Evolutionary conservation across 2,888 invertebrate genomes (phyloP).

Genomic region (Steinernema hermaphroditum): DNA sequence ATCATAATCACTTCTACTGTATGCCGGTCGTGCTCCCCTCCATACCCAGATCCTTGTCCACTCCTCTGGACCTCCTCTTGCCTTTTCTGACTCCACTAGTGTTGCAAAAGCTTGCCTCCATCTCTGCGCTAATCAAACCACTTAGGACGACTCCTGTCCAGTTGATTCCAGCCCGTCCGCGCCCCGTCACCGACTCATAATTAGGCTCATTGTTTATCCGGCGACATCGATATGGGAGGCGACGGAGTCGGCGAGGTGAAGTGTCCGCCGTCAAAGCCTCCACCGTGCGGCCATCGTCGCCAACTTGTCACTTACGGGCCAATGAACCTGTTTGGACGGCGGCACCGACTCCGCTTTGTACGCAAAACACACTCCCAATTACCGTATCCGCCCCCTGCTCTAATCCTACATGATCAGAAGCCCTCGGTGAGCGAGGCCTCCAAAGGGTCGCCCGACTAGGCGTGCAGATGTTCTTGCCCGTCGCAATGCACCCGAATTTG

Average conservation of each 20-base stretch:
- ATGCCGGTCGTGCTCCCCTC: too few relatives aligned
- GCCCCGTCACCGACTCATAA: neutral
- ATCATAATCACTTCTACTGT: too few relatives aligned
- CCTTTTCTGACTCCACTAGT: too few relatives aligned
- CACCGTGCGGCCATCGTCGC: neutral
- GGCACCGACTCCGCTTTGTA: slow-evolving; percentile 14
- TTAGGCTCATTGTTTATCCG: neutral
- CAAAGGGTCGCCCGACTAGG: neutral
- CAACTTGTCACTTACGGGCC: slow-evolving; percentile 31
- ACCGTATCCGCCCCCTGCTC: neutral
- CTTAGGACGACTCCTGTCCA: too few relatives aligned
- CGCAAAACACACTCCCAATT: slow-evolving; percentile 1
- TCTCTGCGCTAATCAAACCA: too few relatives aligned
- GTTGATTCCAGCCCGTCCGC: too few relatives aligned
- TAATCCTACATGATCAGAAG: too few relatives aligned
- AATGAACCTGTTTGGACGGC: slow-evolving; percentile 26
- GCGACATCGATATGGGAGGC: neutral
- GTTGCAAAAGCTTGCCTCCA: too few relatives aligned
- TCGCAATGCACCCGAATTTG: slow-evolving; percentile 2
- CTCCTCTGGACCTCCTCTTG: too few relatives aligned
- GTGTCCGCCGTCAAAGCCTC: slow-evolving; percentile 24
- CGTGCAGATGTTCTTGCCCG: slow-evolving; percentile 18
- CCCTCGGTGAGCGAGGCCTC: too few relatives aligned
- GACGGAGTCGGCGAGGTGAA: neutral
- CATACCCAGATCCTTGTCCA: too few relatives aligned